Conservation (phyloP, 2,797 vertebrate genomes). For the Nothura maculosa region DNA sequence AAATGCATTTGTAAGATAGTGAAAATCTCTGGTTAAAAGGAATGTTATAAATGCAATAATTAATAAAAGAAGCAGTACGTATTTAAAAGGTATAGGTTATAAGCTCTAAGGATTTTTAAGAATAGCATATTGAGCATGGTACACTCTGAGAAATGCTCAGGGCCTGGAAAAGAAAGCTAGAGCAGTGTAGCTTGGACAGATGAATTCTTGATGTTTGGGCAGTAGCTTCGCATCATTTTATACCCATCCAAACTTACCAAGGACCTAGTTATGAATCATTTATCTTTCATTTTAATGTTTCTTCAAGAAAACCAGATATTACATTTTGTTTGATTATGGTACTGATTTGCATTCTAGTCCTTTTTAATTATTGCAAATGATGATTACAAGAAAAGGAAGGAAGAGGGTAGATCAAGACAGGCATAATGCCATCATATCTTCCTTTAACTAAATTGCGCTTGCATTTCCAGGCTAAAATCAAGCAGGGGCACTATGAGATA, state of each 20-base stretch:
- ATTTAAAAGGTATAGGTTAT: not conserved
- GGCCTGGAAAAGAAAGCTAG: not conserved
- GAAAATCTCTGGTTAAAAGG: not conserved
- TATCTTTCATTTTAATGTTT: constrained; percentile 12
- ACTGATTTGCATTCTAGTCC: not conserved
- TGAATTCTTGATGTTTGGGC: not conserved
- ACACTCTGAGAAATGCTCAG: not conserved
- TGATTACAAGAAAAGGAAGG: not conserved
- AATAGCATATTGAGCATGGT: not conserved
- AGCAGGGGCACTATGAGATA: accelerated
- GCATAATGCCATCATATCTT: not conserved
- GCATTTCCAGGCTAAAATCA: not conserved
- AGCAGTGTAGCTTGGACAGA: not conserved
- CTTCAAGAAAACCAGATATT: constrained; percentile 15
- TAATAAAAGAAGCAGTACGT: not conserved
- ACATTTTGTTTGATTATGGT: not conserved
- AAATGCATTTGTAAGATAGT: not conserved
- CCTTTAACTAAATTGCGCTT: not conserved
- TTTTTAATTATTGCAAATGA: not conserved
- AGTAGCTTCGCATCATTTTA: not conserved
- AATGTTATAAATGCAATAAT: not conserved
- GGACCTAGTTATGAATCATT: not conserved
- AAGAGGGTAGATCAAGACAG: constrained; percentile 23
- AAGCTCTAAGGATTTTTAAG: not conserved
- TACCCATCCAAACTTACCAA: not conserved